A percentile compares a stretch with the other conserved stretches of the same genome.
Conservation (phyloP, 2,888 invertebrate genomes). For the Chironomus riparius region DNA sequence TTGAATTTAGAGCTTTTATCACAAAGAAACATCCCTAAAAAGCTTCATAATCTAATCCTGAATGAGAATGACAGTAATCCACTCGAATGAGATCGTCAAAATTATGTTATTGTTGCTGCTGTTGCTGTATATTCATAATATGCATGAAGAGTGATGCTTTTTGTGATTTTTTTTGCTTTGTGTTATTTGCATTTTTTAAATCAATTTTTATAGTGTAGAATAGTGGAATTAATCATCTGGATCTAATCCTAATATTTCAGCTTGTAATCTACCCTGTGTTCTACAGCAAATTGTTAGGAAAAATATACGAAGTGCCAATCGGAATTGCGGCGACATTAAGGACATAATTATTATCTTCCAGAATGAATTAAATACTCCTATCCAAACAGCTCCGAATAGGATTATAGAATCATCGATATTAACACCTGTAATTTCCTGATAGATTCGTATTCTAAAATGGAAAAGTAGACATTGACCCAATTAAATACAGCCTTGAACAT, state of each 20-base stretch:
- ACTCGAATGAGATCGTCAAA: too few species aligned
- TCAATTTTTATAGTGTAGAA: not conserved
- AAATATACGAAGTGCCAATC: conserved; percentile 76
- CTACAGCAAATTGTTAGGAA: conserved; percentile 85
- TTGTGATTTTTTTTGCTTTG: not conserved
- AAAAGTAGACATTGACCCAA: not conserved
- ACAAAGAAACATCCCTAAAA: too few species aligned
- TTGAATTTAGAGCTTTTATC: too few species aligned
- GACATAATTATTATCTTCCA: conserved; percentile 91
- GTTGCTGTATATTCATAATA: not conserved
- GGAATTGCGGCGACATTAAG: conserved; percentile 85
- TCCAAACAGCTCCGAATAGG: conserved; percentile 89
- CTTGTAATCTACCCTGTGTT: conserved; percentile 72
- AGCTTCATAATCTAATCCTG: too few species aligned
- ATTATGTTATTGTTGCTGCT: not conserved
- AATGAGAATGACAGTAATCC: too few species aligned
- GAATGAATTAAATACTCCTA: conserved; percentile 88
- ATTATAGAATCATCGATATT: conserved; percentile 68
- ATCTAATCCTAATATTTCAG: conserved; percentile 77
- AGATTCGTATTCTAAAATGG: conserved; percentile 53
- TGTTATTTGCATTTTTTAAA: not conserved
- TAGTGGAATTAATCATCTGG: conserved; percentile 58
- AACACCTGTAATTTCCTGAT: conserved; percentile 58
- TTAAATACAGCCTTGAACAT: too few species aligned
- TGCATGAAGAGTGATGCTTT: not conserved